Base-by-base conservation (phyloP, 2,797 vertebrate genomes). In the Chloroceryle inda region DNA sequence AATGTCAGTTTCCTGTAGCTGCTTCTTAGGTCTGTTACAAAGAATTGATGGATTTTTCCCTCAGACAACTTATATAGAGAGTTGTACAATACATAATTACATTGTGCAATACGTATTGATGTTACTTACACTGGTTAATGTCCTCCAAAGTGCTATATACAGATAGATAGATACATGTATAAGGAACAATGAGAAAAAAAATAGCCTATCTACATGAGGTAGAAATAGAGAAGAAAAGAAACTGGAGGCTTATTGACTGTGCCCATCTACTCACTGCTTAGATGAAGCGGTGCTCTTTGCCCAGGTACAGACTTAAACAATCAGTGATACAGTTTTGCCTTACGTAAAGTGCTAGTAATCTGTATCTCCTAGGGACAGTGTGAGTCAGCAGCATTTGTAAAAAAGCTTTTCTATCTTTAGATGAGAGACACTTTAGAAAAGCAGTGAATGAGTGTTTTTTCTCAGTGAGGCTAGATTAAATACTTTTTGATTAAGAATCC, bases 381-480 rank as follows among this genome's bases (percentile, higher is more conserved):
- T 79, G 85, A 89, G 50, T 89, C 81, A 81, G 50, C 52, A 85
- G 38, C 23, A 44, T 72, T 74, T 78, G 53, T 69, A 68, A 78
- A 94, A 84, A 91, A 21, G 12, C 26, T 94, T 75, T 53, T 85
- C 79, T 71, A 11, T 80, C 72, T 80, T 80, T 78, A 85, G 79
- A 37, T 61, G 68, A 88, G 49, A 88, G 69, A 26, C 55, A 31
- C 73, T 93, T 80, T 4, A 69, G 38, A 72, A 80, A n/a, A 62
- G 42, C 58, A 74, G 15, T 29, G 64, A 56, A 40, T 62, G 80
- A 61, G 10, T 80, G n/a, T 22, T 75, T 89, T 92, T 75, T 90
- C 38, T 69, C 62, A 49, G 78, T 47, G 63, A 63, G 12, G 23
- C 23, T 69, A 37, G 19, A 85, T 76, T 75, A 91, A 94, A 82